Conservation (phyloP, 2,797 vertebrate genomes). For the Lacerta viridis region DNA sequence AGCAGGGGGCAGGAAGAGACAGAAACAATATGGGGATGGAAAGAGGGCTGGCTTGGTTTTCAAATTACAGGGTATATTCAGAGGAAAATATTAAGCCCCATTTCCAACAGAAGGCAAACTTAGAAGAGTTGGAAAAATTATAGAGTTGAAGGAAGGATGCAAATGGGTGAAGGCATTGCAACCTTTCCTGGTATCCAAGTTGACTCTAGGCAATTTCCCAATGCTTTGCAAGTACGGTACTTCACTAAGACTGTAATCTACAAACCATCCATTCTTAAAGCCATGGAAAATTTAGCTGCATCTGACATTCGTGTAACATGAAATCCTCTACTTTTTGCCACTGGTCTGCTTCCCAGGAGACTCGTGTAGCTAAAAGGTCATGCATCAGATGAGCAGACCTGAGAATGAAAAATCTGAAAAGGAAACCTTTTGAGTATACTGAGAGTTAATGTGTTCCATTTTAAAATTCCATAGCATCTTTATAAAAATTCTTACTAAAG, state of each 20-base stretch:
- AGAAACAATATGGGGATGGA: neutral
- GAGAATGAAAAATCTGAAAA: neutral
- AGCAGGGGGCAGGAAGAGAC: neutral
- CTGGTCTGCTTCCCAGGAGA: constrained; percentile 35
- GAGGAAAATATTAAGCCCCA: neutral
- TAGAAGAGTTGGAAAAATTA: neutral
- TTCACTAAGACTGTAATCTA: neutral
- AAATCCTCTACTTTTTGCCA: neutral
- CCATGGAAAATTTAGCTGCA: constrained; percentile 1
- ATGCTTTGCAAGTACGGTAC: neutral
- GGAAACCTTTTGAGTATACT: neutral
- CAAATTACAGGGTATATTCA: rapidly evolving
- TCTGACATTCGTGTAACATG: neutral
- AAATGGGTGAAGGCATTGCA: neutral
- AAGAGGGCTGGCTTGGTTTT: constrained; percentile 2
- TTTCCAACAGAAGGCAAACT: constrained; percentile 2
- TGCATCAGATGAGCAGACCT: constrained; percentile 17
- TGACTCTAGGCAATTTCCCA: neutral
- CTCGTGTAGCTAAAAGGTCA: constrained; percentile 3
- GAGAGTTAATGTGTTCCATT: neutral
- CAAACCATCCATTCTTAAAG: constrained; percentile 3
- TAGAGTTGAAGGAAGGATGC: neutral
- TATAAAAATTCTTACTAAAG: no score
- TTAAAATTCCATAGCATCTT: no score
- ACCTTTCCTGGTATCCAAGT: neutral